Percentiles rank a stretch among this genome's conserved stretches.
Evolutionary conservation across 2,113 vertebrate species (phyloP).

Genomic region (Daubentonia madagascariensis): DNA sequence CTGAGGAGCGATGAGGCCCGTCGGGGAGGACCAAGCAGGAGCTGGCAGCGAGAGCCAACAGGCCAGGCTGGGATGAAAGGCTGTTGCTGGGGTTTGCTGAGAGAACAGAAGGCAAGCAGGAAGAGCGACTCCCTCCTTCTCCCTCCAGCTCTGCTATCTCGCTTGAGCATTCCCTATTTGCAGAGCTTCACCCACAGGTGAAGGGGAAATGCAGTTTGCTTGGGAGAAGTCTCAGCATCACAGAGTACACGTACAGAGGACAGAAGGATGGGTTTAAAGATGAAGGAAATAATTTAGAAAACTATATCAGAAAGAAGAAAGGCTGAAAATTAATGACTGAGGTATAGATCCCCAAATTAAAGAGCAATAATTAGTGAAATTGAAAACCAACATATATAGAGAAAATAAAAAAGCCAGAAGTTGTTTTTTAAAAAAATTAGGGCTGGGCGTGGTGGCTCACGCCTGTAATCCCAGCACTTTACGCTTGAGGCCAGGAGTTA

Average conservation of each 20-base stretch:
- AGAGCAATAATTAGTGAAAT: not conserved
- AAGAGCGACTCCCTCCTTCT: not conserved
- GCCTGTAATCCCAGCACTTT: no score
- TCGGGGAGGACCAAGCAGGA: not conserved
- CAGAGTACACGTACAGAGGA: not conserved
- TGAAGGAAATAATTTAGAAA: not conserved
- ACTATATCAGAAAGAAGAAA: not conserved
- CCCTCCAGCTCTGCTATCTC: not conserved
- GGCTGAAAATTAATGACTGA: not conserved
- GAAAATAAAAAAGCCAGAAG: not conserved
- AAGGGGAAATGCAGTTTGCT: not conserved
- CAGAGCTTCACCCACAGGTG: not conserved
- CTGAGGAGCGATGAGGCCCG: not conserved
- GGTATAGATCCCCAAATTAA: not conserved
- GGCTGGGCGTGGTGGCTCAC: no score
- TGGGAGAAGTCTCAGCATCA: not conserved
- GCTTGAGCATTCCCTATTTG: not conserved
- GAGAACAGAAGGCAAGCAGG: not conserved
- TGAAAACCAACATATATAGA: not conserved
- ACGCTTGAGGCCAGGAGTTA: no score
- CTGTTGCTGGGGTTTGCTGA: not conserved
- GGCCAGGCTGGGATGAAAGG: no score
- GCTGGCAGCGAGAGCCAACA: not conserved
- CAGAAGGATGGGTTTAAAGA: not conserved
- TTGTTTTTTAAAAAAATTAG: not conserved